Base-by-base conservation (phyloP, 2,113 vertebrate species). In the Labeo catla region DNA sequence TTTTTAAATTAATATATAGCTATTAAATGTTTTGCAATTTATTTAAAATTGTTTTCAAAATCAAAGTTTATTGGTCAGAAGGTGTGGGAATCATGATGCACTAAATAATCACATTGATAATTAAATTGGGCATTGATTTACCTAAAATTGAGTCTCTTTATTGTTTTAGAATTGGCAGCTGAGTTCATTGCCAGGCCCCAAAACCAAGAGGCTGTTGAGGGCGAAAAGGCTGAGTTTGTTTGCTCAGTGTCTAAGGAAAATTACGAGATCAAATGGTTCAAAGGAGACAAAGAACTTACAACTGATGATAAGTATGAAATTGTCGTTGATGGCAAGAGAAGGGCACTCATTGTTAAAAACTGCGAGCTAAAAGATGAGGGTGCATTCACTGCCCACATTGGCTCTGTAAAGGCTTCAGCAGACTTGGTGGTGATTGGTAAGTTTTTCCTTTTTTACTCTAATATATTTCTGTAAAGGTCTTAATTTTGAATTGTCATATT, bases 171-270 rank as follows among this genome's bases (percentile, higher is more conserved):
- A 94, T 94, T 97, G 91, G 95, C 96, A 76, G 96, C 96, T 86
- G 96, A 97, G 88, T 97, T 97, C 91, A 94, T 97, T 89, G 93
- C 94, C 78, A 96, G 93, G 90, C 96, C 96, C 77, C 96, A 96
- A 91, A 96, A 95, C 86, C 88, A 95, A 91, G 96, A 96, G 86
- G 94, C 96, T 11, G 93, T 97, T 86, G 96, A 97, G 91, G 96
- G 96, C 91, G 96, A 97, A 87, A 96, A 95, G 89, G 96, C 96
- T 90, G 96, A 97, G 91, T 97, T 97, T 94, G 89, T 91, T 77
- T 97, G 96, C 89, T 93, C 96, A 2, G 95, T 97, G 84, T 99
- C 98, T 77, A 99, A 99, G 87, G 98, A 99, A 43, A 95, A 93
- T 59, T 97, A 96, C 72, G 91, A 95, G 87, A 97, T 98, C 10